A percentile compares a stretch with the other conserved stretches of the same genome.
Evolutionary conservation across 2,113 vertebrate species (phyloP).

Genomic region (Percina caprodes): DNA sequence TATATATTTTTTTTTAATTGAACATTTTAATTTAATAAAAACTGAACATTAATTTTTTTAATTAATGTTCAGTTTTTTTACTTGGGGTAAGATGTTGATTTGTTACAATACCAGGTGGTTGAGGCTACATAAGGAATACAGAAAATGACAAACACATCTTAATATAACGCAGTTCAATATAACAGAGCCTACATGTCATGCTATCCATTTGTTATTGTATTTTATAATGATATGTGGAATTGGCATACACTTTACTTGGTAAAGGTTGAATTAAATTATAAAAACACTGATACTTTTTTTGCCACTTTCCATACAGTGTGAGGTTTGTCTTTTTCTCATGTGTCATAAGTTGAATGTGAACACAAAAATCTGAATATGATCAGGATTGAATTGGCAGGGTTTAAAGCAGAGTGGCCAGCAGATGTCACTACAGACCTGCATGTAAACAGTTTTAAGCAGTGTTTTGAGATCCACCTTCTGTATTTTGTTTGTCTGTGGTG

Average conservation of each 20-base stretch:
- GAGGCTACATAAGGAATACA: not conserved
- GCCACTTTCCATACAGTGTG: not conserved
- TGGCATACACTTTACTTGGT: not conserved
- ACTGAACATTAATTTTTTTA: too few species aligned
- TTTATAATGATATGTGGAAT: not conserved
- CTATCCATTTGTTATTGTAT: not conserved
- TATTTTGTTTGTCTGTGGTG: not conserved
- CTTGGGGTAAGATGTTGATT: not conserved
- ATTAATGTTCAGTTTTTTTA: not conserved
- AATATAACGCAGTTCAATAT: too few species aligned
- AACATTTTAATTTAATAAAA: too few species aligned
- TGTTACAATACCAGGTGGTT: not conserved
- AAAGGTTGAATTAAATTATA: not conserved
- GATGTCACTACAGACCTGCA: conserved; percentile 48
- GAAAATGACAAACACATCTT: not conserved
- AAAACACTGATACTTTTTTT: not conserved
- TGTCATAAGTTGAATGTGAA: not conserved
- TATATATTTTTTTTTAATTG: too few species aligned
- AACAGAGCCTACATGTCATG: not conserved
- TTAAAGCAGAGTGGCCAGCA: conserved; percentile 38
- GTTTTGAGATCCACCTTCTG: not conserved
- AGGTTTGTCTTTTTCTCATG: not conserved
- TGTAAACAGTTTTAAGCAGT: not conserved
- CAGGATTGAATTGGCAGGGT: too few species aligned
- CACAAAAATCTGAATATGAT: not conserved